These are phyloP conservation scores for Desmodus rotundus DNA, from an alignment of 2,113 vertebrate genomes.

Conservation along the genomic window DNA sequence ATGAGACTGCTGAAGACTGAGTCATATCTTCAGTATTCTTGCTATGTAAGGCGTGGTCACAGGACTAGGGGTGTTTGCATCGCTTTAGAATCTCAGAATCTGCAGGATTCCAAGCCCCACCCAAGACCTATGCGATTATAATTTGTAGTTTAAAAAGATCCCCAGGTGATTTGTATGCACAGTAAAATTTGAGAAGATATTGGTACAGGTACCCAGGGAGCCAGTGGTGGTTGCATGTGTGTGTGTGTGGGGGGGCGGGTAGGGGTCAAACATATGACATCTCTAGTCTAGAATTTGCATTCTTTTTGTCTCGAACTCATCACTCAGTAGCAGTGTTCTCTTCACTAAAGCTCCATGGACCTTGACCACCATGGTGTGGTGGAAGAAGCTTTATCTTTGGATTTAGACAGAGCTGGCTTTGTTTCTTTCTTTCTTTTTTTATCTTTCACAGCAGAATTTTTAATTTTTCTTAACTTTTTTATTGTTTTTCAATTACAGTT, in stretches of 20 bases:
- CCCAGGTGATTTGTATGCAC: neutral
- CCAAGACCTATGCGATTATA: neutral
- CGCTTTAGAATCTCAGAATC: neutral
- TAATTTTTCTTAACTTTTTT: too few relatives aligned
- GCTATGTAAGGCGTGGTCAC: neutral
- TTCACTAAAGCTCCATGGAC: neutral
- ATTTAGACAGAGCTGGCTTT: neutral
- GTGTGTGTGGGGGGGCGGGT: fast-evolving
- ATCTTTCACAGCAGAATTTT: too few relatives aligned
- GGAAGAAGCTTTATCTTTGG: neutral
- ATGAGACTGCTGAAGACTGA: neutral
- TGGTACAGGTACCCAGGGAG: neutral
- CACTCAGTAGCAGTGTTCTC: neutral
- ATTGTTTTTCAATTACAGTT: too few relatives aligned
- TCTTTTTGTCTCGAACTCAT: neutral
- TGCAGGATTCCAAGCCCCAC: neutral
- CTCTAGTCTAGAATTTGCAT: neutral
- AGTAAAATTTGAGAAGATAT: neutral
- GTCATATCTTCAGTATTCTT: neutral
- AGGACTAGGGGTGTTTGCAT: neutral
- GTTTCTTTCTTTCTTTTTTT: too few relatives aligned
- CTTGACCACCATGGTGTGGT: neutral
- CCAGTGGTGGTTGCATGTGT: neutral
- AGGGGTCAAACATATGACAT: too few relatives aligned
- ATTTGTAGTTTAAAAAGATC: neutral